Percentiles rank a stretch among this genome's conserved stretches.
phyloP scores from a whole-genome alignment of 2,113 vertebrate genomes.

The Neotragus moschatus region DNA sequence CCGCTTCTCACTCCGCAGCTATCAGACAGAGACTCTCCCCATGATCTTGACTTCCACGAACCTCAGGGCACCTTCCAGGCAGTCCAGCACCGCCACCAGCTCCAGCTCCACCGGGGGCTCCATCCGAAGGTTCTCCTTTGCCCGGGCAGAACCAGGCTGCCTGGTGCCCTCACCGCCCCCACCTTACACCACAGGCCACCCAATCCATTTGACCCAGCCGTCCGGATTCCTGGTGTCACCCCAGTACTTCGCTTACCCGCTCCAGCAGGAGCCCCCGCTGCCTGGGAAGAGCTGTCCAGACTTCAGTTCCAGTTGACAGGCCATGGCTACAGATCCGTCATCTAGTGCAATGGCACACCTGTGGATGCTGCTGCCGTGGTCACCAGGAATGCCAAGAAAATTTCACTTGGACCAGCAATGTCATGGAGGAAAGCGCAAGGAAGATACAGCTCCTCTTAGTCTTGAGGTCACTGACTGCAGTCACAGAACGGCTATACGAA shows the following conservation, averaged over 20 bases:
- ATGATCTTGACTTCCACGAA: conserved; percentile 92
- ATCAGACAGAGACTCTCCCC: conserved; percentile 95
- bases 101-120: conserved; percentile 91
- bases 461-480: not conserved
- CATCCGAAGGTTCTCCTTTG: conserved; percentile 88
- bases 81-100: conserved; percentile 94
- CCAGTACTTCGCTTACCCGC: conserved; percentile 90
- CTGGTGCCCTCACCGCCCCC: conserved; percentile 86
- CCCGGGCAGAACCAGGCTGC: conserved; percentile 84
- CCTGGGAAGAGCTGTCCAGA: conserved; percentile 89
- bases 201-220: conserved; percentile 81
- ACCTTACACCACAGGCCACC: conserved; percentile 85
- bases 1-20: conserved; percentile 93
- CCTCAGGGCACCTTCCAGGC: conserved; percentile 90
- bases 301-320: conserved; percentile 89
- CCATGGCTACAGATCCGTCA: accelerated
- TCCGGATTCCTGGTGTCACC: conserved; percentile 88
- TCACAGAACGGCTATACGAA: not conserved
- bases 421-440: not conserved
- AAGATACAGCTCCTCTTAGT: not conserved
- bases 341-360: accelerated
- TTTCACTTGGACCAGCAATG: not conserved
- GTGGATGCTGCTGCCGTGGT: not conserved
- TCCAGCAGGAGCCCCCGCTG: conserved; percentile 88
- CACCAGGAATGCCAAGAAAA: not conserved